Conservation (phyloP, 2,888 invertebrate species). For the Galeruca laticollis region DNA sequence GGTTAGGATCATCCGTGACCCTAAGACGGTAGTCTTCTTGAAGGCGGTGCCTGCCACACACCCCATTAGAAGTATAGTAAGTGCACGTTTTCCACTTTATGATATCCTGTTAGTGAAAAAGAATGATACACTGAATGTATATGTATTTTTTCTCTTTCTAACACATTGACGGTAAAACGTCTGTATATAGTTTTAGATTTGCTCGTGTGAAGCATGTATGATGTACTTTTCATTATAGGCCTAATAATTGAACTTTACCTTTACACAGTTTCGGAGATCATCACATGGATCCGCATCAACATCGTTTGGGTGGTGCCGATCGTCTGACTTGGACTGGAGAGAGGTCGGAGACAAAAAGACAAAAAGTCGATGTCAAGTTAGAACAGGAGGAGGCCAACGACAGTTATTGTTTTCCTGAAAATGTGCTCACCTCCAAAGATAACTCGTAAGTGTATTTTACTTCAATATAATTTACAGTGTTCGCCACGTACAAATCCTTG, state of each 20-base stretch:
- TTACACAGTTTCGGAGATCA: conserved; percentile 73
- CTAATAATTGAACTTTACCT: conserved; percentile 19
- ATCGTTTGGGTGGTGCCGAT: conserved; percentile 56
- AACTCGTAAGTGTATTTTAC: conserved; percentile 61
- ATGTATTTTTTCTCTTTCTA: too few relatives aligned
- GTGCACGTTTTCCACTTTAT: too few relatives aligned
- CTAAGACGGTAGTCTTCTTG: too few relatives aligned
- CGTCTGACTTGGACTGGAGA: conserved; percentile 67
- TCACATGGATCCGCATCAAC: conserved; percentile 70
- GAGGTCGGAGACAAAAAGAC: conserved; percentile 70
- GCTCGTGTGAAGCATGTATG: background rate
- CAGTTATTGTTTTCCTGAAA: conserved; percentile 76
- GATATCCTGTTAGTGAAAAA: too few relatives aligned
- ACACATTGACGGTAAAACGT: too few relatives aligned
- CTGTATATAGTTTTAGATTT: background rate
- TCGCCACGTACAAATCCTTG: too few relatives aligned
- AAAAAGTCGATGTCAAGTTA: conserved; percentile 76
- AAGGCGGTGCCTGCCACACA: too few relatives aligned
- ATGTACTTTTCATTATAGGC: conserved; percentile 21
- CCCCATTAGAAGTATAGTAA: too few relatives aligned
- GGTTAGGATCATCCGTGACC: too few relatives aligned
- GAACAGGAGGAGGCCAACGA: conserved; percentile 80
- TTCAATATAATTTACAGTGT: too few relatives aligned
- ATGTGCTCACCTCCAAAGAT: conserved; percentile 62
- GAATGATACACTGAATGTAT: too few relatives aligned